These are phyloP conservation scores for Epinotia bilunana DNA, from an alignment of 2,888 invertebrate genomes.

Conservation along the genomic window DNA sequence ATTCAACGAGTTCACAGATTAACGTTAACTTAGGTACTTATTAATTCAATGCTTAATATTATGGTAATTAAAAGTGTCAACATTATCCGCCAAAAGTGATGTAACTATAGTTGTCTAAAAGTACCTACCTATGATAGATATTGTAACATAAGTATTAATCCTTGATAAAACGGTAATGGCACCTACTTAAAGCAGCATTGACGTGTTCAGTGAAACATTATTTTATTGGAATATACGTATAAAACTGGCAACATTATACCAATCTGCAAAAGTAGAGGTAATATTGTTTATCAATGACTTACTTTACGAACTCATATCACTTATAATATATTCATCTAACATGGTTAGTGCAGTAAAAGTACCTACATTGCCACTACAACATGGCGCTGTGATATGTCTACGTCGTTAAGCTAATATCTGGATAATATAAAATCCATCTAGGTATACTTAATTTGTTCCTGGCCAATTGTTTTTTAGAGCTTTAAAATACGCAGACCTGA, in stretches of 20 bases:
- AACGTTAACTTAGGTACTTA: constrained; percentile 21
- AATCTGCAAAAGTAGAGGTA: constrained; percentile 23
- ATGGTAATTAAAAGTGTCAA: constrained; percentile 29
- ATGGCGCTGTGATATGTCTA: constrained; percentile 45
- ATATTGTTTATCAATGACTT: constrained; percentile 23
- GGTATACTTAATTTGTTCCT: constrained; percentile 25
- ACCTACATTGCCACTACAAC: constrained; percentile 42
- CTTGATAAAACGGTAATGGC: constrained; percentile 9
- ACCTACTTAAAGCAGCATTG: constrained; percentile 35
- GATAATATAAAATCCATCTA: constrained; percentile 9
- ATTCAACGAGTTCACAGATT: constrained; percentile 17
- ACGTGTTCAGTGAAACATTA: constrained; percentile 11
- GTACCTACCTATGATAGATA: constrained; percentile 17
- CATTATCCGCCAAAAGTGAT: constrained; percentile 30
- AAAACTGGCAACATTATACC: constrained; percentile 30
- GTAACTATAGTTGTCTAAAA: constrained; percentile 23
- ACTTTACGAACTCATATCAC: constrained; percentile 8
- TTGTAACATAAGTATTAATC: constrained; percentile 23
- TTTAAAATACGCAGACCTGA: neutral
- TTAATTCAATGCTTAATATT: constrained; percentile 16
- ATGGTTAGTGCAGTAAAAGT: constrained; percentile 26
- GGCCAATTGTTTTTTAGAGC: neutral
- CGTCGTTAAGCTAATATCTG: constrained; percentile 31
- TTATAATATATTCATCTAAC: constrained; percentile 4
- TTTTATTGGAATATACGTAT: constrained; percentile 18